Evolutionary conservation across 2,797 vertebrate species (phyloP).

Genomic region (Clamator glandarius): DNA sequence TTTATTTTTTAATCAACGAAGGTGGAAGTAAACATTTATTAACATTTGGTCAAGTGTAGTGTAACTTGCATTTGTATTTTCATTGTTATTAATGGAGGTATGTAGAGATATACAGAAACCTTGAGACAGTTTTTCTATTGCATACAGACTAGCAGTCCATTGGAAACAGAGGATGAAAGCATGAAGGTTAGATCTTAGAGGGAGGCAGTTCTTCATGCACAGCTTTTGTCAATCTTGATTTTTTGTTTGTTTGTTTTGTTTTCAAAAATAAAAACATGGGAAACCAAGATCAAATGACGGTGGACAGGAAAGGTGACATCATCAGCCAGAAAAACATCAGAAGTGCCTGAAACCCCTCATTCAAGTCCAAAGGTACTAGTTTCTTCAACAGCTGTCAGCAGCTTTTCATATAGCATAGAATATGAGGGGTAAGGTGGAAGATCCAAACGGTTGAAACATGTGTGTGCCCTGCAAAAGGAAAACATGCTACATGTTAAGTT

Average conservation of each 20-base stretch:
- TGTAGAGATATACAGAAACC: constrained; percentile 83
- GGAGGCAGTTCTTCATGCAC: constrained; percentile 84
- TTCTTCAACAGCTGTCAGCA: constrained; percentile 96
- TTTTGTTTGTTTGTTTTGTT: constrained; percentile 61
- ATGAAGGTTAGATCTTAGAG: constrained; percentile 79
- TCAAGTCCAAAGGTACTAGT: constrained; percentile 95
- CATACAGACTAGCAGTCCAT: constrained; percentile 83
- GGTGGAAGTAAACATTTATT: constrained; percentile 81
- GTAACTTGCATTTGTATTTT: constrained; percentile 79
- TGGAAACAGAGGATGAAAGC: constrained; percentile 79
- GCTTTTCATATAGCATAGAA: constrained; percentile 94
- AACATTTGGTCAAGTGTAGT: constrained; percentile 81
- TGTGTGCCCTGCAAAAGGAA: constrained; percentile 88
- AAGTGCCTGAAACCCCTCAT: constrained; percentile 72
- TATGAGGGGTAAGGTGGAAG: constrained; percentile 95
- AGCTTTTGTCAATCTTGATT: constrained; percentile 77
- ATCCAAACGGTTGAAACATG: constrained; percentile 97
- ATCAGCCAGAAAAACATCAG: constrained; percentile 70
- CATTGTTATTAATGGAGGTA: constrained; percentile 82
- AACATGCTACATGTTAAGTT: constrained; percentile 1
- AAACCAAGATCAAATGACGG: constrained; percentile 73
- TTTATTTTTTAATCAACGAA: constrained; percentile 72
- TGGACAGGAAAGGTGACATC: constrained; percentile 70
- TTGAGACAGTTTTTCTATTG: constrained; percentile 82
- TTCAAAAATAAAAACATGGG: constrained; percentile 76